Evolutionary conservation across 2,888 invertebrate genomes (phyloP).

Genomic region (Dorcus hopei): DNA sequence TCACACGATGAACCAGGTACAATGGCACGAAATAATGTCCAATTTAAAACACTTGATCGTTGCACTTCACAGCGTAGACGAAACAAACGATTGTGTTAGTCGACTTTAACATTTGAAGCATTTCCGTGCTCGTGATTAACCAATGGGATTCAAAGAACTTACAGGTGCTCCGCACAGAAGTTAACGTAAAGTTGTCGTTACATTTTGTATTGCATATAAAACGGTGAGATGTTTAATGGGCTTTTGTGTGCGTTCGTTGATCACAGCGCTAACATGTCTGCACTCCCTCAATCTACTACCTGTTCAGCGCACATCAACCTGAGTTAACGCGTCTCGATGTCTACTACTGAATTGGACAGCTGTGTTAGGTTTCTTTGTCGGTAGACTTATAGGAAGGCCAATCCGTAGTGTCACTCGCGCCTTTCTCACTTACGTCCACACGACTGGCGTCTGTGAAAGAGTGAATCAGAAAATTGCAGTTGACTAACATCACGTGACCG

Average conservation of each 20-base stretch:
- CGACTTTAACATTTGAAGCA: background rate
- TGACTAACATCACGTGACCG: conserved; percentile 50
- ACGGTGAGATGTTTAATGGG: too few species aligned
- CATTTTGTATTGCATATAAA: background rate
- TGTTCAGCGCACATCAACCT: conserved; percentile 36
- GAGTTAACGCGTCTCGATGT: conserved; percentile 21
- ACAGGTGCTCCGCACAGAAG: conserved; percentile 2
- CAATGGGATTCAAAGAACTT: background rate
- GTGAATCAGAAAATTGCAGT: conserved; percentile 4
- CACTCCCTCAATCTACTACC: conserved; percentile 27
- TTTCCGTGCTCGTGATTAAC: too few species aligned
- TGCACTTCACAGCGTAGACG: conserved; percentile 24
- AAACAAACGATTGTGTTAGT: conserved; percentile 2
- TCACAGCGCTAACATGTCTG: background rate
- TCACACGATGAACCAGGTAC: conserved; percentile 41
- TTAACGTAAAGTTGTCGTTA: background rate
- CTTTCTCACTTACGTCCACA: background rate
- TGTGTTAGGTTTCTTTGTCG: conserved; percentile 29
- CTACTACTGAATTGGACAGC: conserved; percentile 23
- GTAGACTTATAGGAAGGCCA: conserved; percentile 29
- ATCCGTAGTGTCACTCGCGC: conserved; percentile 2
- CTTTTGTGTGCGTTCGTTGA: background rate
- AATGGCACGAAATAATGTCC: conserved; percentile 30
- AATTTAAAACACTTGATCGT: conserved; percentile 6
- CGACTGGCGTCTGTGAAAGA: background rate